Evolutionary conservation across 2,888 invertebrate species (phyloP).

Genomic region (Pseudolycoriella hygida): DNA sequence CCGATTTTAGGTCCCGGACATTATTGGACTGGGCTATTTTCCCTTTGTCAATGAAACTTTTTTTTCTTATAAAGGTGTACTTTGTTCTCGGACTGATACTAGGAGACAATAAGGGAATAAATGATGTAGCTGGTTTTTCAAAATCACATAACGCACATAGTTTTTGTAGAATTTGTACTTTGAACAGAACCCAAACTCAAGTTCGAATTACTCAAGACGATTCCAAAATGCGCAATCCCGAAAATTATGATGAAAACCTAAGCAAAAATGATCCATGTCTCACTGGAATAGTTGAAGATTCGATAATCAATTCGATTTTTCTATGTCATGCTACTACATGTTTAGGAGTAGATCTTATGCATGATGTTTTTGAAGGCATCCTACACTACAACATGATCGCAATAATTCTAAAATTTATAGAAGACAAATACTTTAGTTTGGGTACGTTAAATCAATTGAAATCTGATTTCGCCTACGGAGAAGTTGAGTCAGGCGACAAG

Average conservation of each 20-base stretch:
- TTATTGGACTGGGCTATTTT: too few species aligned
- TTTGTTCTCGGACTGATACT: slow-evolving; percentile 1
- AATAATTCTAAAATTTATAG: neutral
- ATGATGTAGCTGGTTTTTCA: neutral
- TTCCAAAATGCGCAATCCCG: neutral
- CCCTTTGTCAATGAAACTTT: neutral
- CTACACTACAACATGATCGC: neutral
- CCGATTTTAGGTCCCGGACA: too few species aligned
- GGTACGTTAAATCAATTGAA: slow-evolving; percentile 1
- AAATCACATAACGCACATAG: neutral
- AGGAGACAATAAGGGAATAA: slow-evolving; percentile 3
- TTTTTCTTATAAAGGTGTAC: neutral
- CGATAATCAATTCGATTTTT: slow-evolving; percentile 1
- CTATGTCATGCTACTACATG: neutral
- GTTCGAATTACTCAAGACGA: neutral
- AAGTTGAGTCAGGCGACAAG: slow-evolving; percentile 5
- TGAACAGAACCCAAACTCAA: neutral
- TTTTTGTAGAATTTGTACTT: neutral
- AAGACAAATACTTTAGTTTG: neutral
- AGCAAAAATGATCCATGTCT: neutral
- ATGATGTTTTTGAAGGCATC: neutral
- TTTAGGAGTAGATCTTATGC: slow-evolving; percentile 1
- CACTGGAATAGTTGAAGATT: neutral
- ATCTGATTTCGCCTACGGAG: slow-evolving; percentile 6
- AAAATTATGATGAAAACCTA: neutral